phyloP scores from a whole-genome alignment of 2,888 invertebrate species.

The Tenthredo notha region DNA sequence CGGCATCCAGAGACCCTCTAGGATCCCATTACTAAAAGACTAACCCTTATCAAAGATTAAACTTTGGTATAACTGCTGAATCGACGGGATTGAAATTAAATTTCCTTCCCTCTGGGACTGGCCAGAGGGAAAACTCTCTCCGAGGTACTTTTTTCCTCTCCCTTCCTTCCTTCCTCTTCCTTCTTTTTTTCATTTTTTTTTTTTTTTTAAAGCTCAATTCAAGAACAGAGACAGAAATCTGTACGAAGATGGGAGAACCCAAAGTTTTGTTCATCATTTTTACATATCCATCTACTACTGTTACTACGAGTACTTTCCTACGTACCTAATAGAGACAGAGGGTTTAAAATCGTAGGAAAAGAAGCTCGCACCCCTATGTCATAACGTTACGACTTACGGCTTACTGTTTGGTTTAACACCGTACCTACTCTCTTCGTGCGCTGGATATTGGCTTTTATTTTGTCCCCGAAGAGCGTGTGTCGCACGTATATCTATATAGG shows the following conservation, averaged over 20 bases:
- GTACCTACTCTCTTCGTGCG: background rate
- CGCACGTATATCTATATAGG: background rate
- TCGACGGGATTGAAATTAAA: slow-evolving; percentile 82
- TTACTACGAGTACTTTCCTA: background rate
- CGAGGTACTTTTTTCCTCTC: background rate
- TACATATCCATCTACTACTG: background rate
- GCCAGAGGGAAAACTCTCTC: slow-evolving; percentile 21
- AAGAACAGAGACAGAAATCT: background rate
- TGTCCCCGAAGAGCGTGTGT: slow-evolving; percentile 54
- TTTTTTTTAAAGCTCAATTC: background rate
- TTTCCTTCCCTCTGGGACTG: slow-evolving; percentile 75
- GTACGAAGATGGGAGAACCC: background rate
- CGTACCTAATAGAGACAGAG: background rate
- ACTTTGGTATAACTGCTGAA: slow-evolving; percentile 81
- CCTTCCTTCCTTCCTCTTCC: no score
- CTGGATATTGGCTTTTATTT: slow-evolving; percentile 72
- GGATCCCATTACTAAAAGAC: slow-evolving; percentile 79
- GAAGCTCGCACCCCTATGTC: background rate
- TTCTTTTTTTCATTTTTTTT: no score
- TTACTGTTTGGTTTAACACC: slow-evolving; percentile 12
- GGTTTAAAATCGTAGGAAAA: background rate
- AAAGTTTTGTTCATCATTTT: background rate
- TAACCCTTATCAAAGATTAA: slow-evolving; percentile 80
- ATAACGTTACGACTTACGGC: slow-evolving; percentile 13
- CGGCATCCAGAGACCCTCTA: slow-evolving; percentile 69